Conservation (phyloP, 2,888 invertebrate species). For the Drosophila formosana region DNA sequence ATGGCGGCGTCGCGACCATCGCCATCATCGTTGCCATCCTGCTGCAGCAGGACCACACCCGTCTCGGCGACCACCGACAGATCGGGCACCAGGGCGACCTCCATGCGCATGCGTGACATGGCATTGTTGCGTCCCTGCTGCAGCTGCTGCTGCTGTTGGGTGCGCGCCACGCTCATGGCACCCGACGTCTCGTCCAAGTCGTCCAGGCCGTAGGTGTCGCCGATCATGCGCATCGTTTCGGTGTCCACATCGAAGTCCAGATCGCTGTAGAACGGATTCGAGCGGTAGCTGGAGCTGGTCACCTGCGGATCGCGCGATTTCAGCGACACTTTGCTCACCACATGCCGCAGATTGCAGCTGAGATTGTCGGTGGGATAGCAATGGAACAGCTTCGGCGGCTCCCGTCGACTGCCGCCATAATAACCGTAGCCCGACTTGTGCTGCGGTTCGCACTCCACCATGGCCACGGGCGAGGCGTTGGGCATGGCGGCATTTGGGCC, state of each 20-base stretch:
- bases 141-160: slow-evolving; percentile 47
- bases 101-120: slow-evolving; percentile 78
- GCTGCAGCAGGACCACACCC: slow-evolving; percentile 81
- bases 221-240: slow-evolving; percentile 81
- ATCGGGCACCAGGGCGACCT: slow-evolving; percentile 85
- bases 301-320: slow-evolving; percentile 87
- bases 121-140: slow-evolving; percentile 51
- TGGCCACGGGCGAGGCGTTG: slow-evolving; percentile 57
- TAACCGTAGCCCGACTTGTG: slow-evolving; percentile 74
- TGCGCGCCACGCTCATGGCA: slow-evolving; percentile 63
- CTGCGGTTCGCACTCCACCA: slow-evolving; percentile 81
- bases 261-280: slow-evolving; percentile 89
- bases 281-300: slow-evolving; percentile 86
- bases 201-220: slow-evolving; percentile 82
- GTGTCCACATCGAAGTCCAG: slow-evolving; percentile 91
- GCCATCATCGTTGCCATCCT: slow-evolving; percentile 81
- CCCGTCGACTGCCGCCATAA: slow-evolving; percentile 67
- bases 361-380: slow-evolving; percentile 91
- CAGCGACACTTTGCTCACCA: slow-evolving; percentile 88
- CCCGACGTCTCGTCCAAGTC: slow-evolving; percentile 68
- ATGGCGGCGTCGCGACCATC: slow-evolving; percentile 76
- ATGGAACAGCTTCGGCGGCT: slow-evolving; percentile 85
- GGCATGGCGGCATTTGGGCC: background rate
- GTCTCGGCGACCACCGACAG: slow-evolving; percentile 85
- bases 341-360: slow-evolving; percentile 90